A percentile compares a stretch with the other conserved stretches of the same genome.
Evolutionary conservation across 2,113 vertebrate genomes (phyloP).

Genomic region (Brevimyrus niger): DNA sequence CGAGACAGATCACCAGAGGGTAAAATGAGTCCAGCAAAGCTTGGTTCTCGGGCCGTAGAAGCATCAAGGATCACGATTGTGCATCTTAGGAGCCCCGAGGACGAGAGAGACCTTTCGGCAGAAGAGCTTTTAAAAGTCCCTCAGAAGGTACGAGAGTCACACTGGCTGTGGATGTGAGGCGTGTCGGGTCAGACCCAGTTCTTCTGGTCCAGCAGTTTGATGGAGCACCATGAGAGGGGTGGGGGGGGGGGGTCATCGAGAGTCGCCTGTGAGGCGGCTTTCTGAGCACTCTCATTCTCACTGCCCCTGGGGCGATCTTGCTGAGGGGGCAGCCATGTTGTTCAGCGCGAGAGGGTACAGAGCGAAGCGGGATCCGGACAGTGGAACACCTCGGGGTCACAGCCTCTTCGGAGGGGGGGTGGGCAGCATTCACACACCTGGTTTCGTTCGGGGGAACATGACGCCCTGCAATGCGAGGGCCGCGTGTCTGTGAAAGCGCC

Average conservation of each 20-base stretch:
- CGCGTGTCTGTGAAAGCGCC: background rate
- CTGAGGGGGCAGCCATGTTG: background rate
- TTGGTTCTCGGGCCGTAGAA: background rate
- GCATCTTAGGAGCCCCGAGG: background rate
- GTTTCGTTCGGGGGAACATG: background rate
- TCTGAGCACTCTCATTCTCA: background rate
- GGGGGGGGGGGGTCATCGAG: conserved; percentile 41
- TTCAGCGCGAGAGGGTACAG: background rate
- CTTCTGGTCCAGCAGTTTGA: conserved; percentile 52
- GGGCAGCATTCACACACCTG: background rate
- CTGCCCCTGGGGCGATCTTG: background rate
- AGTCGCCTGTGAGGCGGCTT: background rate
- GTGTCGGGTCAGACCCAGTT: conserved; percentile 66
- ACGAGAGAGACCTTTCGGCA: background rate
- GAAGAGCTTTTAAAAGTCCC: background rate
- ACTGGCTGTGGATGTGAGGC: conserved; percentile 51
- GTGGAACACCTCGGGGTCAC: conserved; percentile 17
- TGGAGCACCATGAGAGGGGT: conserved; percentile 38
- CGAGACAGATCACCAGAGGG: background rate
- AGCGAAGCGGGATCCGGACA: background rate
- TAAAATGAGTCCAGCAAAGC: background rate
- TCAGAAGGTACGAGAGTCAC: conserved; percentile 38
- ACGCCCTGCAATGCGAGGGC: background rate
- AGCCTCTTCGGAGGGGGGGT: conserved; percentile 1
- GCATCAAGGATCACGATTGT: background rate